Evolutionary conservation across 2,888 invertebrate species (phyloP).

Genomic region (Plebejus melissa): DNA sequence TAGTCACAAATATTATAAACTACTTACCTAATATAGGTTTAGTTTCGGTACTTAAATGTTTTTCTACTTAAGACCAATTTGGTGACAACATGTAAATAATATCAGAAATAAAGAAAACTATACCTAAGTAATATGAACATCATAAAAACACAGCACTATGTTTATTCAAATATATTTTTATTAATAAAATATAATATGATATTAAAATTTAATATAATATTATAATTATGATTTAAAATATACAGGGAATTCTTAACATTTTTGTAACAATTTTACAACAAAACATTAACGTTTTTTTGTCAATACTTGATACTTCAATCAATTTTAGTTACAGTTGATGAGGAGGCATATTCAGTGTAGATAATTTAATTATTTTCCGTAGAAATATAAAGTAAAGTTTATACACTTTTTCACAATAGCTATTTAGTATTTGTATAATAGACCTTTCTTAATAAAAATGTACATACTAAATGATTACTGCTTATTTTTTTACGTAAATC

Average conservation of each 20-base stretch:
- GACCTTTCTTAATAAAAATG: constrained; percentile 24
- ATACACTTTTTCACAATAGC: neutral
- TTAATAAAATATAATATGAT: neutral
- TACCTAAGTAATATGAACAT: neutral
- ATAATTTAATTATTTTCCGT: neutral
- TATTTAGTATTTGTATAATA: constrained; percentile 3
- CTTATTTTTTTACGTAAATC: constrained; percentile 54
- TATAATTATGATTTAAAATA: neutral
- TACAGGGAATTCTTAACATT: neutral
- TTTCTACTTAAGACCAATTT: constrained; percentile 10
- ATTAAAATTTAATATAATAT: neutral
- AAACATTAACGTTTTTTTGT: no score
- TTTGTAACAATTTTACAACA: no score
- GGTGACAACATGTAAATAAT: constrained; percentile 5
- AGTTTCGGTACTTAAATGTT: constrained; percentile 33
- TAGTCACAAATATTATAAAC: constrained; percentile 28
- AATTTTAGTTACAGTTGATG: no score
- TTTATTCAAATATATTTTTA: neutral
- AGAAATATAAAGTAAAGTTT: neutral
- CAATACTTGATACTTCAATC: no score
- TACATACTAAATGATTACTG: constrained; percentile 41
- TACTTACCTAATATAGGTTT: constrained; percentile 31
- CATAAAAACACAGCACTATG: neutral
- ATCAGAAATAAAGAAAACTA: constrained; percentile 12
- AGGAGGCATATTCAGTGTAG: neutral